phyloP scores from a whole-genome alignment of 92 coral and sea anemone genomes.

The Palythoa grandis region DNA sequence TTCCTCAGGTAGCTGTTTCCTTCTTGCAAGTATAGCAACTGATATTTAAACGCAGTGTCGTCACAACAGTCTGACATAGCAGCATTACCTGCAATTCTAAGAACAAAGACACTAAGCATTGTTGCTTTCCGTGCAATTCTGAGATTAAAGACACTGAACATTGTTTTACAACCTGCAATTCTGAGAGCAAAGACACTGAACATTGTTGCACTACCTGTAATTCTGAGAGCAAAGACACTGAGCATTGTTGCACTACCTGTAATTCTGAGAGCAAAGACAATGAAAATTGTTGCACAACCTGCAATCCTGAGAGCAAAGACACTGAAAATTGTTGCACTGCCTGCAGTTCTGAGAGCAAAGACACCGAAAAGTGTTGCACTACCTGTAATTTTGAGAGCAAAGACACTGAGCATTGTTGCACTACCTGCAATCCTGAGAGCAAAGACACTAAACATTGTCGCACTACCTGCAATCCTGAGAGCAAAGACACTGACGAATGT shows the following conservation, averaged over 20 bases:
- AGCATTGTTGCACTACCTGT: neutral
- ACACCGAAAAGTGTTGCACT: neutral
- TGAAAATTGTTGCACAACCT: neutral
- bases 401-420: neutral
- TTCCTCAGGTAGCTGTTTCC: constrained; percentile 40
- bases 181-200: neutral
- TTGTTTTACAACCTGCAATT: too few relatives aligned
- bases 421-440: neutral
- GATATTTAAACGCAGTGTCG: constrained; percentile 51
- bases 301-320: constrained; percentile 1
- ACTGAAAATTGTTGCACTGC: neutral
- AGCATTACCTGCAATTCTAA: neutral
- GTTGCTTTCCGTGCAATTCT: neutral
- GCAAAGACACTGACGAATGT: neutral
- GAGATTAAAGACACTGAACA: too few relatives aligned
- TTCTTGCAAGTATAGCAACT: constrained; percentile 72
- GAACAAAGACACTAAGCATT: neutral
- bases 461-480: neutral
- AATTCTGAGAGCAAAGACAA: neutral
- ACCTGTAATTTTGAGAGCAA: neutral
- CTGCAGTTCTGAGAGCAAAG: neutral
- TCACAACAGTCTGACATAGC: constrained; percentile 22
- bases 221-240: constrained; percentile 3
- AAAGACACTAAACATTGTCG: neutral
- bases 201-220: neutral